phyloP scores from a whole-genome alignment of 2,888 invertebrate species.

The Melinaea marsaeus region DNA sequence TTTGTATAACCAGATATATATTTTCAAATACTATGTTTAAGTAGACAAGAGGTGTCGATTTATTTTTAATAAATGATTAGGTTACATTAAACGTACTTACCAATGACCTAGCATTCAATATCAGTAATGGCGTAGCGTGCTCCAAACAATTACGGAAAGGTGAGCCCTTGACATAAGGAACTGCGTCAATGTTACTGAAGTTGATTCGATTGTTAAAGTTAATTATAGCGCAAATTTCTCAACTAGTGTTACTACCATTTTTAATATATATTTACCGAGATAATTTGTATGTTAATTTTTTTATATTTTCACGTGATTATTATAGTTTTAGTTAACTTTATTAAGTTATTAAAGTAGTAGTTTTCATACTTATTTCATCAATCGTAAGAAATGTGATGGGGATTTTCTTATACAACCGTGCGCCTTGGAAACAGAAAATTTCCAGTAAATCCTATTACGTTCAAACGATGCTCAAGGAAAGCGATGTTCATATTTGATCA shows the following conservation, averaged over 20 bases:
- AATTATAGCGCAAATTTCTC: background rate
- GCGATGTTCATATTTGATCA: background rate
- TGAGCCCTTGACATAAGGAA: constrained; percentile 27
- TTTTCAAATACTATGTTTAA: too few relatives aligned
- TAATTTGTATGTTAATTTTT: too few relatives aligned
- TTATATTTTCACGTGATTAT: too few relatives aligned
- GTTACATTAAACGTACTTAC: background rate
- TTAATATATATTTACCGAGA: too few relatives aligned
- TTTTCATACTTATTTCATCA: too few relatives aligned
- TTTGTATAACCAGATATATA: too few relatives aligned
- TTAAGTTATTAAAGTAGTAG: too few relatives aligned
- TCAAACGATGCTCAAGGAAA: background rate
- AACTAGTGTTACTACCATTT: too few relatives aligned
- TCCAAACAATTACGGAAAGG: constrained; percentile 23
- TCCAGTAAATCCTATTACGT: background rate
- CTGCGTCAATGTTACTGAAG: constrained; percentile 21
- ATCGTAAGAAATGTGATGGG: background rate
- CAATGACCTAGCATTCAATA: constrained; percentile 10
- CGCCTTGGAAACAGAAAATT: background rate
- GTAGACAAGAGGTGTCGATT: too few relatives aligned
- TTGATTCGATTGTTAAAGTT: background rate
- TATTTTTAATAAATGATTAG: background rate
- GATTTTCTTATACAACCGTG: background rate
- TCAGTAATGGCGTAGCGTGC: constrained; percentile 30
- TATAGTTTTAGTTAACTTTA: too few relatives aligned